phyloP scores from a whole-genome alignment of 2,888 invertebrate genomes.

The Agriotes lineatus region DNA sequence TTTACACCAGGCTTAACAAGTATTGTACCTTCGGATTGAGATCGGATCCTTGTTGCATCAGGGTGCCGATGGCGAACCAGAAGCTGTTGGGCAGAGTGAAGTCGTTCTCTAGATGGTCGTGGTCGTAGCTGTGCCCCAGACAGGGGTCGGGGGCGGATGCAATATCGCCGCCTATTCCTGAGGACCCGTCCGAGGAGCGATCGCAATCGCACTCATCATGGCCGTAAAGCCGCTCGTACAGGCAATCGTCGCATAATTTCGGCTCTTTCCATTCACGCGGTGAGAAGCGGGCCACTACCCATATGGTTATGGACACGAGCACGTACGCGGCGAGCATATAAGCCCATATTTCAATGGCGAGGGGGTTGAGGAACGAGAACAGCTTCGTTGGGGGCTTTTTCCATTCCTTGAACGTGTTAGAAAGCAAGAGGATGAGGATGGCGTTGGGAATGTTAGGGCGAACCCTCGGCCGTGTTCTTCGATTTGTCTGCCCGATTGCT shows the following conservation, averaged over 20 bases:
- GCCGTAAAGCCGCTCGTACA: constrained; percentile 54
- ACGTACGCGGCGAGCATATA: constrained; percentile 84
- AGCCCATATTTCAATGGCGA: constrained; percentile 88
- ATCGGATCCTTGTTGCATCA: constrained; percentile 94
- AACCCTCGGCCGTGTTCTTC: too few species aligned
- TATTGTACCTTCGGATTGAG: constrained; percentile 88
- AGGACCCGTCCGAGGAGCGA: constrained; percentile 47
- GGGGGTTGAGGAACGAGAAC: constrained; percentile 88
- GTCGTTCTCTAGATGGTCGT: constrained; percentile 75
- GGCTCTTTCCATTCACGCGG: constrained; percentile 85
- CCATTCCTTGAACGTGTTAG: constrained; percentile 60
- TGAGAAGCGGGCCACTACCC: constrained; percentile 87
- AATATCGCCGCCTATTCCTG: constrained; percentile 42
- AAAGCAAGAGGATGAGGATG: too few species aligned
- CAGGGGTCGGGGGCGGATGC: constrained; percentile 50
- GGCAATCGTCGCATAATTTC: constrained; percentile 70
- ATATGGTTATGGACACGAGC: constrained; percentile 83
- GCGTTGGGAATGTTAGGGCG: too few species aligned
- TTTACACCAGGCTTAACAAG: constrained; percentile 40
- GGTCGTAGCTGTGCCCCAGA: constrained; percentile 21
- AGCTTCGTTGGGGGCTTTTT: constrained; percentile 70
- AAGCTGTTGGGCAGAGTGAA: constrained; percentile 91
- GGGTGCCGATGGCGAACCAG: constrained; percentile 96
- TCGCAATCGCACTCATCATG: constrained; percentile 60
- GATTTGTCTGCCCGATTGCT: too few species aligned